phyloP scores from a whole-genome alignment of 2,113 vertebrate genomes.

The Cebidichthys violaceus region DNA sequence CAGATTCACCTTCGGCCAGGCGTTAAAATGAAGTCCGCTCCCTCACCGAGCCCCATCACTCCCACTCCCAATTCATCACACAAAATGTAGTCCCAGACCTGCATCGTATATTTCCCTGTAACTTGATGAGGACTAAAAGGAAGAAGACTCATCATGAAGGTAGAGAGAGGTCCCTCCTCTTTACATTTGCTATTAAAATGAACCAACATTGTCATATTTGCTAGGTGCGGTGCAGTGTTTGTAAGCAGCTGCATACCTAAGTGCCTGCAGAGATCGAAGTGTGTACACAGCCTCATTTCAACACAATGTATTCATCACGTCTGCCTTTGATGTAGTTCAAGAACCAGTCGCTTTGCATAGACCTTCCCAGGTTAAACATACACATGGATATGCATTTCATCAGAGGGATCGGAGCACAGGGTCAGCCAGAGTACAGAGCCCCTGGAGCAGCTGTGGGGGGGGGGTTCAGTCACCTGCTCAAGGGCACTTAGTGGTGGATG shows the following conservation, averaged over 20 bases:
- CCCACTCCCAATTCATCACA: conserved; percentile 67
- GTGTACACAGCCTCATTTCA: conserved; percentile 8
- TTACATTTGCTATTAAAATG: neutral
- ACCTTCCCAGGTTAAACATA: conserved; percentile 37
- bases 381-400: conserved; percentile 45
- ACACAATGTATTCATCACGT: conserved; percentile 50
- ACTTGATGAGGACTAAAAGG: conserved; percentile 41
- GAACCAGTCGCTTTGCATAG: conserved; percentile 50
- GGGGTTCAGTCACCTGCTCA: conserved; percentile 23
- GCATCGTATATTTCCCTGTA: conserved; percentile 57
- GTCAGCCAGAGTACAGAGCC: conserved; percentile 25
- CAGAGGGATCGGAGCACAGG: conserved; percentile 1
- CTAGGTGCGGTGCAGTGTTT: neutral
- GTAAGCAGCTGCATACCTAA: neutral
- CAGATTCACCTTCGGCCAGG: conserved; percentile 76
- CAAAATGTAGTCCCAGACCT: conserved; percentile 64
- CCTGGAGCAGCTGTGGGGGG: neutral
- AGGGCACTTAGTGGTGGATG: conserved; percentile 8
- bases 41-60: conserved; percentile 58
- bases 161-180: neutral
- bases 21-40: conserved; percentile 68
- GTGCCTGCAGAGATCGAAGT: neutral
- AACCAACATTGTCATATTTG: conserved; percentile 11
- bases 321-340: conserved; percentile 42
- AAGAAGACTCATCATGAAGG: conserved; percentile 2